Evolutionary conservation across 1,140 invertebrate species (phyloP).

Genomic region (Neelides sp.): DNA sequence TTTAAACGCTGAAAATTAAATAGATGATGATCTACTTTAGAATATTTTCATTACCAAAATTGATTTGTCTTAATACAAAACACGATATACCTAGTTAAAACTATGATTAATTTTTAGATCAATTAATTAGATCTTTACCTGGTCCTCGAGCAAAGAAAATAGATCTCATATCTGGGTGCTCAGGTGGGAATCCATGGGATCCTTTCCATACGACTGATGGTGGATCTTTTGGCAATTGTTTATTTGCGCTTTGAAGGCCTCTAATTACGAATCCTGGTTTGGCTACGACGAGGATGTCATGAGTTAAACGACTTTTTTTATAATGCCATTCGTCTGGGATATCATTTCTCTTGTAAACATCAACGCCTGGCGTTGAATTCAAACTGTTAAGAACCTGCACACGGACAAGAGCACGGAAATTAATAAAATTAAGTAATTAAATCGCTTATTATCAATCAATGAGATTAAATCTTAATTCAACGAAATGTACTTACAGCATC

Average conservation of each 20-base stretch:
- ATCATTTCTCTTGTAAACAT: slow-evolving; percentile 34
- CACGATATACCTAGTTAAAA: no score
- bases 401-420: background rate
- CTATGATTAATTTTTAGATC: no score
- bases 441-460: background rate
- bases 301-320: slow-evolving; percentile 31
- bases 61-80: no score
- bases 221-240: slow-evolving; percentile 20
- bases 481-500: slow-evolving; percentile 29
- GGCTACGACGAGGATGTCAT: slow-evolving; percentile 32
- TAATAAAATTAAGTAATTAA: background rate
- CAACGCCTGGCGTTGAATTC: slow-evolving; percentile 31
- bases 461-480: background rate
- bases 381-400: slow-evolving; percentile 33
- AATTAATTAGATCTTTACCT: slow-evolving; percentile 25
- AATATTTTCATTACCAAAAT: no score
- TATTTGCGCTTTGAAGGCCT: slow-evolving; percentile 14
- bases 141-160: slow-evolving; percentile 38
- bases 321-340: slow-evolving; percentile 36
- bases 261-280: slow-evolving; percentile 24
- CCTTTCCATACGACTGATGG: slow-evolving; percentile 23
- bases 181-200: slow-evolving; percentile 34
- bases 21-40: no score
- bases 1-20: slow-evolving; percentile 20
- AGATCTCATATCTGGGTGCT: slow-evolving; percentile 35